Percentiles rank a stretch among this genome's conserved stretches.
Evolutionary conservation across 2,797 vertebrate genomes (phyloP).

Genomic region (Dicrostonyx torquatus): DNA sequence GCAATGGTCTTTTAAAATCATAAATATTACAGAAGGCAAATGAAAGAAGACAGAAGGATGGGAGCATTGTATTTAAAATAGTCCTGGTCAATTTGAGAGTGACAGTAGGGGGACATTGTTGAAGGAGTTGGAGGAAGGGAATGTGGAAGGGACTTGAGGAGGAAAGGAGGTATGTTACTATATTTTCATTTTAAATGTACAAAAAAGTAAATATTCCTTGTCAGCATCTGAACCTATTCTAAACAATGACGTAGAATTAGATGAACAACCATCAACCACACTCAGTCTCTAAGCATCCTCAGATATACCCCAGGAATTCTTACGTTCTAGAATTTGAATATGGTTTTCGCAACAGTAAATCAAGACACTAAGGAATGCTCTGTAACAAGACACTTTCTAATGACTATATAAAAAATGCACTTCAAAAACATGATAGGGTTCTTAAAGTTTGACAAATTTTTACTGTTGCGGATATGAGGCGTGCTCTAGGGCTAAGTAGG

Average conservation of each 20-base stretch:
- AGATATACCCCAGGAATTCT: background rate
- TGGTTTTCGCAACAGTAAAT: background rate
- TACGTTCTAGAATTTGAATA: background rate
- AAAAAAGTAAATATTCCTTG: background rate
- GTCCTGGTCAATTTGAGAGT: background rate
- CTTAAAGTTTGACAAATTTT: background rate
- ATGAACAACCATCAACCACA: background rate
- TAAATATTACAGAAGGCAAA: background rate
- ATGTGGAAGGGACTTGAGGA: background rate
- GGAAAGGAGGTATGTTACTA: background rate
- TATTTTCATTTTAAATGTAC: background rate
- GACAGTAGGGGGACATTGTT: accelerated
- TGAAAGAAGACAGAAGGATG: background rate
- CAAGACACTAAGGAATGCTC: background rate
- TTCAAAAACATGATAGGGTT: background rate
- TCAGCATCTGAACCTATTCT: background rate
- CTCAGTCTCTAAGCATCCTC: background rate
- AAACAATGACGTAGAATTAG: background rate
- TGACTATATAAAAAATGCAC: background rate
- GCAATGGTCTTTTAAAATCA: background rate
- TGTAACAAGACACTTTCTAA: background rate
- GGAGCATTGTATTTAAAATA: background rate
- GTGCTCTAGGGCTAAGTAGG: background rate
- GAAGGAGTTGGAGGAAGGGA: background rate
- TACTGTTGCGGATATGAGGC: background rate